Evolutionary conservation across 2,797 vertebrate species (phyloP).

Genomic region (Cetoscarus ocellatus): DNA sequence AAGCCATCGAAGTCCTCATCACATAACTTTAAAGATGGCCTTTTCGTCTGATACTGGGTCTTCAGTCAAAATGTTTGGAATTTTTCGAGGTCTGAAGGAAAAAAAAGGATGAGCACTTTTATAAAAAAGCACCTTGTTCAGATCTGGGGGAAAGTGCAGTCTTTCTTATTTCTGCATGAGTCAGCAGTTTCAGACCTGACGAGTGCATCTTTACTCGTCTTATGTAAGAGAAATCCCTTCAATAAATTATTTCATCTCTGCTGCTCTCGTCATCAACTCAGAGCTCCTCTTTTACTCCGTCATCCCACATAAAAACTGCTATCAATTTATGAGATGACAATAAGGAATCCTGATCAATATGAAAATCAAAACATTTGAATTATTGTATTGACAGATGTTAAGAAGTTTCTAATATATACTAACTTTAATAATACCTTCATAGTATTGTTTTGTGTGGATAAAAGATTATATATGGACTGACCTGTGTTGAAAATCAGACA

Average conservation of each 20-base stretch:
- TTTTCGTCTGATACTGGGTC: background rate
- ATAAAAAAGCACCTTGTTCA: background rate
- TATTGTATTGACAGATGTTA: too few species aligned
- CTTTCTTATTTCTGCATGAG: constrained; percentile 1
- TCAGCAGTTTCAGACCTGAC: constrained; percentile 3
- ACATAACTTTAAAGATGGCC: background rate
- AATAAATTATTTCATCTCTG: background rate
- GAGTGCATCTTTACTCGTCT: constrained; percentile 1
- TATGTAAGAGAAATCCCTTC: constrained; percentile 1
- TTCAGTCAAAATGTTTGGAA: background rate
- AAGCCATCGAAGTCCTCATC: too few species aligned
- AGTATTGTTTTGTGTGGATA: too few species aligned
- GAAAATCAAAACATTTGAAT: too few species aligned
- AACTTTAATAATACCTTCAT: too few species aligned
- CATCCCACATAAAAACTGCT: background rate
- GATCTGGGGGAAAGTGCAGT: background rate
- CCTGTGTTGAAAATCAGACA: too few species aligned
- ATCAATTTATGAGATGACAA: too few species aligned
- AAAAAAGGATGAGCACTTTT: too few species aligned
- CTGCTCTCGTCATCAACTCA: constrained; percentile 5
- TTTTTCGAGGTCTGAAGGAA: background rate
- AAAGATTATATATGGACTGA: too few species aligned
- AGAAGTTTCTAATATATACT: too few species aligned
- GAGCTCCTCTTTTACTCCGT: background rate
- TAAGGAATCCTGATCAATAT: too few species aligned